Conservation (phyloP, 2,113 vertebrate genomes). For the Strix aluco region DNA sequence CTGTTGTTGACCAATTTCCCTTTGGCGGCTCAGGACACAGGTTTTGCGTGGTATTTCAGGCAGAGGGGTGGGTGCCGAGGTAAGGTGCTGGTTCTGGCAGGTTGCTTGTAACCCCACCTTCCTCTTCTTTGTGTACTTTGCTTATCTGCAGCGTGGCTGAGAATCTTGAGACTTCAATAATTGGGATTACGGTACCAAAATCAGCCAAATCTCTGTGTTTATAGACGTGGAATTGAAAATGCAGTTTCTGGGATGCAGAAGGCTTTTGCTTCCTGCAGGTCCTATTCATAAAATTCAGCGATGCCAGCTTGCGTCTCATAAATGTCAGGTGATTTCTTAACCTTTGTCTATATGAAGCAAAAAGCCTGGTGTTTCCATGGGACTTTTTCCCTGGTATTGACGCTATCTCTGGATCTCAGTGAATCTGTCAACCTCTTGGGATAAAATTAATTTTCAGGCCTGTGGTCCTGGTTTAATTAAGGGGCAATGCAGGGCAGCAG, state of each 20-base stretch:
- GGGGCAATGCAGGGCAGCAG: background rate
- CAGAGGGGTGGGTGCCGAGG: background rate
- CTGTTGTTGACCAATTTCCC: fast-evolving
- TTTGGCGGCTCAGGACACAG: background rate
- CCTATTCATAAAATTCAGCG: fast-evolving
- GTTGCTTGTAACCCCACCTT: background rate
- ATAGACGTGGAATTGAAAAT: fast-evolving
- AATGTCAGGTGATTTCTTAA: background rate
- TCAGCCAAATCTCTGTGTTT: too few relatives aligned
- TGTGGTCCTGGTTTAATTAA: too few relatives aligned
- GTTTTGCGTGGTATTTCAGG: background rate
- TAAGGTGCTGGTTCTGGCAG: background rate
- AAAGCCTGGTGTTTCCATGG: background rate
- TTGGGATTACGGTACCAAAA: background rate
- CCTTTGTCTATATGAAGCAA: fast-evolving
- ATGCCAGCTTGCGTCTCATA: background rate
- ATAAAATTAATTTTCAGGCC: background rate
- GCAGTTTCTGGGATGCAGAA: background rate
- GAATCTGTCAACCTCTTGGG: background rate
- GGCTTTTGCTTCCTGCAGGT: background rate
- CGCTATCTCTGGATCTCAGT: background rate
- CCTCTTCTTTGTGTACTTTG: fast-evolving
- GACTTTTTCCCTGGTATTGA: background rate
- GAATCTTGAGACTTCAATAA: background rate
- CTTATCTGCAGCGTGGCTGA: background rate